These are phyloP conservation scores for Ptychoptera contaminata DNA, from an alignment of 2,888 invertebrate genomes.

Conservation along the genomic window DNA sequence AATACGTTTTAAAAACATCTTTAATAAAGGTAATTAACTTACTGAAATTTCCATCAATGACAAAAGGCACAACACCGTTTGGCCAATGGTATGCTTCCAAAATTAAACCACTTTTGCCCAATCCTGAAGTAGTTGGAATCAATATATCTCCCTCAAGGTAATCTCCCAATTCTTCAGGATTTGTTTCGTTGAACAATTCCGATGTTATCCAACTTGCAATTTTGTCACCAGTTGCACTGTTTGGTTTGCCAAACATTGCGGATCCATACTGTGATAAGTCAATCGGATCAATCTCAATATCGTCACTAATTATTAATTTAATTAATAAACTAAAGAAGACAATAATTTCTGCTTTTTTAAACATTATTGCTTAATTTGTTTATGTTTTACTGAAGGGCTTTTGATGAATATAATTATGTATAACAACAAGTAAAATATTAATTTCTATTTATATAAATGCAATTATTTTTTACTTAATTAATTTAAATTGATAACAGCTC, in stretches of 20 bases:
- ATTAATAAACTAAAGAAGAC: background rate
- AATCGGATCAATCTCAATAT: background rate
- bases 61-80: conserved; percentile 48
- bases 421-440: too few relatives aligned
- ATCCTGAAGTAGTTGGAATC: conserved; percentile 29
- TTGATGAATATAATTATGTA: too few relatives aligned
- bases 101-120: conserved; percentile 38
- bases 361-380: too few relatives aligned
- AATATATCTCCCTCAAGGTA: conserved; percentile 63
- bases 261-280: conserved; percentile 2
- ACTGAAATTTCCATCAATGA: conserved; percentile 45
- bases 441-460: too few relatives aligned
- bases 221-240: background rate
- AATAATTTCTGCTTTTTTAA: too few relatives aligned
- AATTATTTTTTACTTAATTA: too few relatives aligned
- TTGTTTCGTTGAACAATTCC: conserved; percentile 24
- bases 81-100: conserved; percentile 39
- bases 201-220: conserved; percentile 20
- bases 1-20: background rate
- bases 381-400: too few relatives aligned
- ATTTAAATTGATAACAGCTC: too few relatives aligned
- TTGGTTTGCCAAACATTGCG: conserved; percentile 1
- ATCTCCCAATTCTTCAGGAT: conserved; percentile 65
- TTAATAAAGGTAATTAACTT: conserved; percentile 19
- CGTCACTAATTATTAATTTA: background rate